Conservation (phyloP, 2,113 vertebrate genomes). For the Guaruba guarouba region DNA sequence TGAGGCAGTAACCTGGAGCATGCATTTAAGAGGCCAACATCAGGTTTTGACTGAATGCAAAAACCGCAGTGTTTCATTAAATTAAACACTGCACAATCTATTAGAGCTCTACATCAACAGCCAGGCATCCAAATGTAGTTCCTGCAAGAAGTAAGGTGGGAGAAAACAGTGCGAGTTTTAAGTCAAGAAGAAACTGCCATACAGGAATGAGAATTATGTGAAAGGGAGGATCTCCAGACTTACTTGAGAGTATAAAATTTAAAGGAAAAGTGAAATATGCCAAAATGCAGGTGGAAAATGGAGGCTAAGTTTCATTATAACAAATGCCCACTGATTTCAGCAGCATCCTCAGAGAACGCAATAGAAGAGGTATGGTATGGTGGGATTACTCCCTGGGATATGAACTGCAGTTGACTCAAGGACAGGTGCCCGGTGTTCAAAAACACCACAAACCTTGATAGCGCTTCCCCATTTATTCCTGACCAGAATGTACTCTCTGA, state of each 20-base stretch:
- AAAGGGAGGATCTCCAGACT: background rate
- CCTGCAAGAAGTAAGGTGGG: background rate
- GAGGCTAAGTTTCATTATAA: background rate
- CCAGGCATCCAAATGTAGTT: background rate
- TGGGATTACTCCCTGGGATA: background rate
- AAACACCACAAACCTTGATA: background rate
- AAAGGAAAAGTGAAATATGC: background rate
- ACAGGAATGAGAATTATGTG: background rate
- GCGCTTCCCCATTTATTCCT: background rate
- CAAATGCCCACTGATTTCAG: background rate
- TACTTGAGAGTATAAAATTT: background rate
- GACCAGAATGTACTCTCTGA: background rate
- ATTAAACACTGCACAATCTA: background rate
- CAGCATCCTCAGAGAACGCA: accelerated
- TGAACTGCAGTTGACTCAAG: background rate
- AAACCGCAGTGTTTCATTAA: background rate
- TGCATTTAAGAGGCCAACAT: background rate
- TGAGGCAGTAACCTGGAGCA: background rate
- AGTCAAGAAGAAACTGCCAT: background rate
- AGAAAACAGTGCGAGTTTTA: background rate
- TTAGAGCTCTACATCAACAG: background rate
- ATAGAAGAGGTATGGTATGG: background rate
- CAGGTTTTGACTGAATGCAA: background rate
- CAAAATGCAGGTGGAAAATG: background rate
- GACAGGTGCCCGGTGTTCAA: background rate